A percentile compares a stretch with the other conserved stretches of the same genome.
These are phyloP conservation scores for Cherax quadricarinatus DNA, from an alignment of 1,140 invertebrate species.

Conservation along the genomic window DNA sequence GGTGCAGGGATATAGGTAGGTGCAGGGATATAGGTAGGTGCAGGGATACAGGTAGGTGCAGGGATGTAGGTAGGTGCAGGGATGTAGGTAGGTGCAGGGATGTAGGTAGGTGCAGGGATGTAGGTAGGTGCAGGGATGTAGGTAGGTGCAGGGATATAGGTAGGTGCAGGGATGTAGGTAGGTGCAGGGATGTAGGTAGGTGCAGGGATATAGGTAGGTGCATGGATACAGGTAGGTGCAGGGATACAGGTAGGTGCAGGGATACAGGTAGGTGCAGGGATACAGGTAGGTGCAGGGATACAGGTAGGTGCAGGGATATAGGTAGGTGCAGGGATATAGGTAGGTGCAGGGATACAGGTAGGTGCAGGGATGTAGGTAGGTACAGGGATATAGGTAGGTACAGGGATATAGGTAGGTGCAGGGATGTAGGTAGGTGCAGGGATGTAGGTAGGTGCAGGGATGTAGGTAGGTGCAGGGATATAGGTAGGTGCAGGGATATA, in stretches of 20 bases:
- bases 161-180: not conserved
- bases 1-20: not conserved
- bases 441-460: no score
- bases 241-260: not conserved
- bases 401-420: not conserved
- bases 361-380: not conserved
- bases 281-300: no score
- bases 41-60: not conserved
- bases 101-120: not conserved
- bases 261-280: not conserved
- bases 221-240: no score
- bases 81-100: not conserved
- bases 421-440: not conserved
- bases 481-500: not conserved
- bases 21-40: not conserved
- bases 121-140: no score
- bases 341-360: not conserved
- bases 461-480: not conserved
- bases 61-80: not conserved
- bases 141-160: not conserved
- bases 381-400: not conserved
- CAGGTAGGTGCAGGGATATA: not conserved
- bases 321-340: not conserved
- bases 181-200: no score
- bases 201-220: not conserved